Conservation (phyloP, 2,888 invertebrate species). For the Cerastoderma edule region DNA sequence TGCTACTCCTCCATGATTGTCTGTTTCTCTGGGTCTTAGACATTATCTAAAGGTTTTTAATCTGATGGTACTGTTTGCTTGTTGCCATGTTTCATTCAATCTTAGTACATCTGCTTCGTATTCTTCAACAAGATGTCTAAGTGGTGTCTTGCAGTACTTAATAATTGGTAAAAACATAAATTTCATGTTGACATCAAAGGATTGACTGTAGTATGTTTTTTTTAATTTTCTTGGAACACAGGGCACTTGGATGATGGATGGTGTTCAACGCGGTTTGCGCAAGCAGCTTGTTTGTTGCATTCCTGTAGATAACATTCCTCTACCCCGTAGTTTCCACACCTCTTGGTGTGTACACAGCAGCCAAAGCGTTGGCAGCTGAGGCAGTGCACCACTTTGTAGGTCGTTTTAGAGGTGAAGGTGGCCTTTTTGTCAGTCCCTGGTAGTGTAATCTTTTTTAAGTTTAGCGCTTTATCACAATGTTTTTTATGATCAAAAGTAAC, state of each 20-base stretch:
- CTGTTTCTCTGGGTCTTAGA: background rate
- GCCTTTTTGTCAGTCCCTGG: too few species aligned
- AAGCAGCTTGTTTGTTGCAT: conserved; percentile 12
- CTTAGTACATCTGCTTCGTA: conserved; percentile 6
- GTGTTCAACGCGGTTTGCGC: conserved; percentile 10
- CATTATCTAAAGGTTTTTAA: conserved; percentile 1
- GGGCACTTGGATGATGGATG: conserved; percentile 12
- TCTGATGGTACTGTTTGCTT: conserved; percentile 18
- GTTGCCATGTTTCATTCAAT: conserved; percentile 12
- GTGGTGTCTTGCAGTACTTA: conserved; percentile 15
- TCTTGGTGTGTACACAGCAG: conserved; percentile 12
- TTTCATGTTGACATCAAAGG: conserved; percentile 11
- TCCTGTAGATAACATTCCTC: conserved; percentile 1
- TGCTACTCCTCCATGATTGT: conserved; percentile 13
- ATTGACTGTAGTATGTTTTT: conserved; percentile 8
- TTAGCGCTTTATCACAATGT: too few species aligned
- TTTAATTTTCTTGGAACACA: conserved; percentile 8
- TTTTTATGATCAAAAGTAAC: too few species aligned
- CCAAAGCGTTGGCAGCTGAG: background rate
- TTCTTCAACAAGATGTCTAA: conserved; percentile 12
- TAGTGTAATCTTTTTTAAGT: too few species aligned
- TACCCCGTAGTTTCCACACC: background rate
- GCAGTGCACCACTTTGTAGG: conserved; percentile 19
- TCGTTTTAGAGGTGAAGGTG: too few species aligned
- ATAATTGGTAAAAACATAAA: conserved; percentile 14